Evolutionary conservation across 1,140 invertebrate species (phyloP), one percentile per base, ranked within the genome.

Genomic region (Anadara kagoshimensis): DNA sequence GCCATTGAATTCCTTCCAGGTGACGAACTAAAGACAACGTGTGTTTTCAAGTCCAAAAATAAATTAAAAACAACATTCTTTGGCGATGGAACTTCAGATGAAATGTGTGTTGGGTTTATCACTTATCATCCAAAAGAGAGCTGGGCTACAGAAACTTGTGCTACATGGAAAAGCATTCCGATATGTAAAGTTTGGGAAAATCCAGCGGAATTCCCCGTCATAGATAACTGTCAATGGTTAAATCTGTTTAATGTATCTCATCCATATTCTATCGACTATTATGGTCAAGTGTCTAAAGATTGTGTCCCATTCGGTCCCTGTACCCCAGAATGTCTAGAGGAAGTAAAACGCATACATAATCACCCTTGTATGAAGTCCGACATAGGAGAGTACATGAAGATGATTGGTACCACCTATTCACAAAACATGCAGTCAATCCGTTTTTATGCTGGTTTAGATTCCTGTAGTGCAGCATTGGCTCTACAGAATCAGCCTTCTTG

Each of bases 91-190:
- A 79, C 80, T 10, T 54, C 24, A 18, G 75, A 79, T 10, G 80
- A 82, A 66, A 82, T 82, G 80, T 82, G 80, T 24, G 76, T 68
- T 44, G 75, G 78, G 0, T 78, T 79, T 65, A 29, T 82, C 20
- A 65, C 63, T 29, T 65, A 66, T 54, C 62, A 66, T 47, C 73
- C 73, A 26, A 36, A 44, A 45, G 43, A 77, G 26, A 76, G 76
- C 64, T 16, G 75, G 24, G 45, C 44, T 1, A 8, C 14, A 0
- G n/a, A 45, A 18, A 18, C 14, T 14, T 78, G 76, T 26, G 14
- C 59, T 20, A 36, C 53, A 7, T 73, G 57, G 62, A 66, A 45
- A 26, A 53, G 57, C 12, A 20, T 57, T 20, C 47, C 62, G 10
- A 12, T n/a, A 10, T 64, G 62, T 20, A 49, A 64, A 53, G 7